Conservation (phyloP, 2,797 vertebrate species). For the Sebastes taczanowskii region DNA sequence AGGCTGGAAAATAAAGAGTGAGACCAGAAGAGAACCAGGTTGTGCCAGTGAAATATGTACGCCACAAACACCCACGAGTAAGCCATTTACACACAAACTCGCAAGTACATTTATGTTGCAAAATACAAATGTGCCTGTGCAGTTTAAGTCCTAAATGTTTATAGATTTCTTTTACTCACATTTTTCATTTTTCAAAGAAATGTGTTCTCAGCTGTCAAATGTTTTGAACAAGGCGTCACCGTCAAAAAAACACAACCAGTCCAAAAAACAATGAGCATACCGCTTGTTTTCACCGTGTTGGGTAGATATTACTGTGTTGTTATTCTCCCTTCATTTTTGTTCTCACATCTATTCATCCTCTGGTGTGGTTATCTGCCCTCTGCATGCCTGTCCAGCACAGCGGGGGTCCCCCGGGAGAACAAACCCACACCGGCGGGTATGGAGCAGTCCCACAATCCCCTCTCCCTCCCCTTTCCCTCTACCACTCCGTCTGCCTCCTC, state of each 20-base stretch:
- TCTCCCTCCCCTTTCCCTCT: conserved; percentile 20
- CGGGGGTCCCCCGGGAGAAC: conserved; percentile 79
- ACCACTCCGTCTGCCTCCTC: conserved; percentile 52
- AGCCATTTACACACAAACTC: conserved; percentile 38
- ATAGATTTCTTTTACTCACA: neutral
- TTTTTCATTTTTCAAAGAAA: conserved; percentile 28
- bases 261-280: conserved; percentile 50
- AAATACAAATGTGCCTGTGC: conserved; percentile 11
- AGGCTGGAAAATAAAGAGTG: conserved; percentile 73
- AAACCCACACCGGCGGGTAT: conserved; percentile 68
- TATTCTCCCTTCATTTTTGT: conserved; percentile 56
- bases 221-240: conserved; percentile 57
- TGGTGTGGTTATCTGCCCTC: conserved; percentile 76
- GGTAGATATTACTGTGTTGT: conserved; percentile 52
- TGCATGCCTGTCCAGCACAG: conserved; percentile 79
- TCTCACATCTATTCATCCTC: conserved; percentile 72
- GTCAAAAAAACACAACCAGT: conserved; percentile 35
- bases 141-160: conserved; percentile 18
- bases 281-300: conserved; percentile 34
- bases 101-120: conserved; percentile 2
- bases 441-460: conserved; percentile 58
- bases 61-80: conserved; percentile 48
- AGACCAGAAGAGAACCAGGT: conserved; percentile 77
- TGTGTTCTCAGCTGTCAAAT: conserved; percentile 15
- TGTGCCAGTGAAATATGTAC: conserved; percentile 73